Evolutionary conservation across 35 echinoderm and acorn worm genomes (phyloP).

Genomic region (Acanthaster planci): DNA sequence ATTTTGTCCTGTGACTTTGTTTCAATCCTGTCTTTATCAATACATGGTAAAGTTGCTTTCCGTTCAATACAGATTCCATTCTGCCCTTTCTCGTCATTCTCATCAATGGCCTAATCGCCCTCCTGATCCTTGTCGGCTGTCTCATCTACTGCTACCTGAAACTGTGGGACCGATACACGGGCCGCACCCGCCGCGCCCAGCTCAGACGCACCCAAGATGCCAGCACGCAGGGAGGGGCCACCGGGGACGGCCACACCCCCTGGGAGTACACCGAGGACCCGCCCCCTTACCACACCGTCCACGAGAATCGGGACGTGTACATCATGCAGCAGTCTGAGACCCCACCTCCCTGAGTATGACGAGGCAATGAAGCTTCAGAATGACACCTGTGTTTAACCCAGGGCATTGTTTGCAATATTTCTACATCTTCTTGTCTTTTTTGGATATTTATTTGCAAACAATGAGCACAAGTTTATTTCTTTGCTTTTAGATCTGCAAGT

Average conservation of each 20-base stretch:
- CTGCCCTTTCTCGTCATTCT: not conserved
- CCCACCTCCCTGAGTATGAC: not conserved
- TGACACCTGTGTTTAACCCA: not conserved
- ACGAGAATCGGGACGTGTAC: not conserved
- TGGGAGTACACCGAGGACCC: not conserved
- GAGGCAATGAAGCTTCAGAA: slow-evolving; percentile 7
- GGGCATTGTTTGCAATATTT: not conserved
- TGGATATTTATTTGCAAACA: not conserved
- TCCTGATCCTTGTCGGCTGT: not conserved
- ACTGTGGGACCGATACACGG: not conserved
- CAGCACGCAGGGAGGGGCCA: not conserved
- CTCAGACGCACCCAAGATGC: not conserved
- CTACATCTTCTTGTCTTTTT: not conserved
- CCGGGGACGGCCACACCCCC: not conserved
- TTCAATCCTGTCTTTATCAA: too few species aligned
- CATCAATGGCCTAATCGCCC: slow-evolving; percentile 11
- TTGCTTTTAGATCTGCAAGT: too few species aligned
- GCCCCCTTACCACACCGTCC: not conserved
- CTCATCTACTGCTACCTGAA: slow-evolving; percentile 9
- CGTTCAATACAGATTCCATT: not conserved
- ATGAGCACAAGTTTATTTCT: not conserved
- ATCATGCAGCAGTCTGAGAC: slow-evolving; percentile 20
- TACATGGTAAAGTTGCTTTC: too few species aligned
- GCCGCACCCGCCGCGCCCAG: not conserved
- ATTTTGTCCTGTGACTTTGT: too few species aligned